These are phyloP conservation scores for Aporophyla nigra DNA, from an alignment of 2,888 invertebrate genomes.

Conservation along the genomic window DNA sequence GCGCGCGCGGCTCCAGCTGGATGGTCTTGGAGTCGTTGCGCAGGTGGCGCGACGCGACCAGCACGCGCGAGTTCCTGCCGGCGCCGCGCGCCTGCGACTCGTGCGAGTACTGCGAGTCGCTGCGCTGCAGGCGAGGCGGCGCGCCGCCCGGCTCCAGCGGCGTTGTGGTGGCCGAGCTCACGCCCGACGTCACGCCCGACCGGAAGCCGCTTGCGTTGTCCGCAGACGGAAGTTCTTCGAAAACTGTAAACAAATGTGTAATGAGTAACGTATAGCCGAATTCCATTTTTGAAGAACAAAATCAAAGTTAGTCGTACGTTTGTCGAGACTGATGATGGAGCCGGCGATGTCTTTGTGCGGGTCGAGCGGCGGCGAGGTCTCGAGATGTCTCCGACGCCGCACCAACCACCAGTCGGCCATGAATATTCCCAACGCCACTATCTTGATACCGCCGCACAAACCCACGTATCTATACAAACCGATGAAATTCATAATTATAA, in stretches of 20 bases:
- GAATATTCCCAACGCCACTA: constrained; percentile 96
- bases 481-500: neutral
- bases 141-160: constrained; percentile 77
- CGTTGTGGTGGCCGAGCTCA: constrained; percentile 83
- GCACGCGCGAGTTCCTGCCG: constrained; percentile 83
- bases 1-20: constrained; percentile 91
- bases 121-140: constrained; percentile 79
- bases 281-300: neutral
- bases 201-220: constrained; percentile 89
- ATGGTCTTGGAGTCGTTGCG: constrained; percentile 92
- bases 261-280: neutral
- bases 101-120: constrained; percentile 87
- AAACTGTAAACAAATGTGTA: constrained; percentile 89
- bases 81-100: constrained; percentile 74
- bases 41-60: constrained; percentile 90
- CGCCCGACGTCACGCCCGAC: constrained; percentile 83
- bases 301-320: constrained; percentile 87
- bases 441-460: constrained; percentile 96
- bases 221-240: constrained; percentile 93
- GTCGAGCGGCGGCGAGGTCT: constrained; percentile 91
- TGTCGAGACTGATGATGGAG: constrained; percentile 96
- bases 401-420: constrained; percentile 97
- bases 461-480: constrained; percentile 94
- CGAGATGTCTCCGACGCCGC: constrained; percentile 92
- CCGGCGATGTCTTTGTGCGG: constrained; percentile 92